Base-by-base conservation (phyloP, 2,113 vertebrate species). In the Madoqua kirkii region DNA sequence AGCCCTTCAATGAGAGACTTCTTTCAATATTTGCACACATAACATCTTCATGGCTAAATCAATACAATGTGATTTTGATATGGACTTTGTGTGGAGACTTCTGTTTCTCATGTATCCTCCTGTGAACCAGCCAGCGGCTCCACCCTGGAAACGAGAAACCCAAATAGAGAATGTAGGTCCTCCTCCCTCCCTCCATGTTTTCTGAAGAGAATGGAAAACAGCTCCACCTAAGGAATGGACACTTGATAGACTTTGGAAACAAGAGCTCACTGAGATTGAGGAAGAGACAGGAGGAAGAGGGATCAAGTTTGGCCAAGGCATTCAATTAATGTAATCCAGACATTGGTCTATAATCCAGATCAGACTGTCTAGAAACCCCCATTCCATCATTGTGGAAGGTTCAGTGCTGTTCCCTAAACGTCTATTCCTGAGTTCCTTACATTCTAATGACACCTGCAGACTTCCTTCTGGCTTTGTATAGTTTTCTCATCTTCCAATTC, bases 171-270 rank as follows among this genome's bases (percentile, higher is more conserved):
- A 79, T 7, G 23, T 43, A 64, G 48, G n/a, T 78, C 85, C 78
- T 96, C 74, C 64, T 96, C 45, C n/a, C 67, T 50, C 55, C 50
- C 25, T 93, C 67, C 67, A 52, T 82, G 92, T 97, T 97, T 97
- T 96, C 83, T 76, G 36, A 95, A 91, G 91, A 95, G 95, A 97
- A 97, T 71, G 95, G 96, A 98, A 94, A 97, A 97, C 96, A 97
- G 93, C 78, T 91, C 96, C 96, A 97, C 94, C 94, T 97, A 93
- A 97, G 95, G 88, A 98, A 97, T 96, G 85, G 86, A 97, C 96
- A 91, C 94, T 88, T 93, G 25, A 93, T 96, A 87, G 87, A 36
- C 82, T 76, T 93, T 76, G 25, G 91, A 97, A 97, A 96, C 50
- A 96, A 96, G 87, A 97, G 36, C 85, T 97, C 50, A 8, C 91